Evolutionary conservation across 2,888 invertebrate species (phyloP).

Genomic region (Agrochola litura): DNA sequence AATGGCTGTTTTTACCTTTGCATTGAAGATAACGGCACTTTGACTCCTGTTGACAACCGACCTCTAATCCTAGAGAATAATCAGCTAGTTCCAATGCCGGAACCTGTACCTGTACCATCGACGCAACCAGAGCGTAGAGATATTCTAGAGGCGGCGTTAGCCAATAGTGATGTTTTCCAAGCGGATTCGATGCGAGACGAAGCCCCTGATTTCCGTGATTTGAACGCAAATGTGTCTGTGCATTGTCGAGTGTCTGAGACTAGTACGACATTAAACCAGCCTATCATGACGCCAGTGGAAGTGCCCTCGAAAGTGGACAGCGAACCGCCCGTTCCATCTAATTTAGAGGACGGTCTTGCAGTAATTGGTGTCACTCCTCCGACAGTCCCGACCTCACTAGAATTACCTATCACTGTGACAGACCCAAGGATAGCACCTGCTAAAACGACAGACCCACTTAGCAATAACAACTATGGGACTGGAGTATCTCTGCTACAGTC

Average conservation of each 20-base stretch:
- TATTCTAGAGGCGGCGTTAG: constrained; percentile 94
- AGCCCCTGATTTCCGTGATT: constrained; percentile 91
- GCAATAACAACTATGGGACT: constrained; percentile 77
- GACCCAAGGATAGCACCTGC: constrained; percentile 93
- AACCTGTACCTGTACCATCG: constrained; percentile 75
- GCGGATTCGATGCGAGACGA: constrained; percentile 88
- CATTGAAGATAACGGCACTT: constrained; percentile 93
- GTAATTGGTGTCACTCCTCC: constrained; percentile 90
- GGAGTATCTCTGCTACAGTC: constrained; percentile 76
- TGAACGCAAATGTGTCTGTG: constrained; percentile 90
- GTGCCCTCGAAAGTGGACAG: constrained; percentile 90
- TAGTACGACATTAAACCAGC: constrained; percentile 93
- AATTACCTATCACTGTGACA: constrained; percentile 94
- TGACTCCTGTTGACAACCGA: constrained; percentile 93
- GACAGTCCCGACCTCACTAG: constrained; percentile 92
- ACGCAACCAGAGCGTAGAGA: constrained; percentile 91
- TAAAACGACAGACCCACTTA: constrained; percentile 84
- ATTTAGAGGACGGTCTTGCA: constrained; percentile 90
- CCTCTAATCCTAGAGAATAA: constrained; percentile 90
- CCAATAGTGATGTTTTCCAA: constrained; percentile 94
- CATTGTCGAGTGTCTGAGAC: constrained; percentile 93
- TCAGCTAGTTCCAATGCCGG: constrained; percentile 86
- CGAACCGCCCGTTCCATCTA: constrained; percentile 78
- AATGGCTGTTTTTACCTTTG: constrained; percentile 94
- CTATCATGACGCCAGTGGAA: constrained; percentile 96